Evolutionary conservation across 2,888 invertebrate species (phyloP), one percentile per base, ranked within the genome.

Genomic region (Tryphoninae sp.): DNA sequence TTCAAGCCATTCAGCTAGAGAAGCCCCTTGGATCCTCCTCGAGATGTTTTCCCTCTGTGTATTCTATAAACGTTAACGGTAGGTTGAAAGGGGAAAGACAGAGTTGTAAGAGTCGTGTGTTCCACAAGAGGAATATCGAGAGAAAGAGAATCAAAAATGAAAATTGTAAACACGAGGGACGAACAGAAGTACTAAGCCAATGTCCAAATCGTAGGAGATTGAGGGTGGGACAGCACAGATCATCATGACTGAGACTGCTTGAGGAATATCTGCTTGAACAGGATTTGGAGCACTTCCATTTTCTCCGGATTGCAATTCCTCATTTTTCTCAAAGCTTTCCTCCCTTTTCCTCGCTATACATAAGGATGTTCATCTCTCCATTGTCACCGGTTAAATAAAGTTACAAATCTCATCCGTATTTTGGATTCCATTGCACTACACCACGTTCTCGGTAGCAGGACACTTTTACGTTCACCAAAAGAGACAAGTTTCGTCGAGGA

Each of bases 1-100:
- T 33, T 26, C 33, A 33, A 19, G 42, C 45, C n/a, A 23, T 62
- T 8, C 62, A 55, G 81, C 76, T 78, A 81, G 64, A 82, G 49
- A 45, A 45, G 69, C 64, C 76, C 82, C 49, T 72, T 81, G 59
- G 64, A 55, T 79, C 53, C 62, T 61, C 23, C 78, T 67, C 67
- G 74, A 53, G 45, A 75, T 61, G 76, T 82, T 83, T 77, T 69
- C 73, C 23, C 53, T 53, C 16, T 26, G 74, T 55, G 67, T 77
- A 81, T 81, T 80, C 78, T 83, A 80, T 86, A 85, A 85, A 86
- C 85, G 80, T 83, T 85, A 86, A 86, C 80, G 78, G 84, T 75
- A 84, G 65, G 84, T 84, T 83, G 78, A 73, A 73, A 61, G 83
- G 80, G 77, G 53, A 51, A 83, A 81, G 80, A 64, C 51, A 67